These are phyloP conservation scores for Pseudopleuronectes americanus DNA, from an alignment of 2,797 vertebrate species.

Conservation along the genomic window DNA sequence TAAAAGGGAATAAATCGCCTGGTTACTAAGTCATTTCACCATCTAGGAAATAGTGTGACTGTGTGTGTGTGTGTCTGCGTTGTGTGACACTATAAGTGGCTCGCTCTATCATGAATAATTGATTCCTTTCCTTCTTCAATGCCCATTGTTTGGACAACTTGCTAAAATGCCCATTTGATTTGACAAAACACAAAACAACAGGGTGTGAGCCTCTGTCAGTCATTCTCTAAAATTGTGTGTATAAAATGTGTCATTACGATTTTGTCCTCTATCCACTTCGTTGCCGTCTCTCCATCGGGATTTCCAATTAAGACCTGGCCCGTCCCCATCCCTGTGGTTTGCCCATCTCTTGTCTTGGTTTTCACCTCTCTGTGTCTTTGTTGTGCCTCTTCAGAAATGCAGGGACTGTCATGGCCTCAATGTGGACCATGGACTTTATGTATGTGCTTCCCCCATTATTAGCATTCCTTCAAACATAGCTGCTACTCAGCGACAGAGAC, in stretches of 20 bases:
- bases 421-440: constrained; percentile 37
- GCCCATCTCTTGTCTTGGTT: constrained; percentile 51
- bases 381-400: constrained; percentile 46
- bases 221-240: constrained; percentile 47
- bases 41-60: constrained; percentile 73
- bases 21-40: constrained; percentile 86
- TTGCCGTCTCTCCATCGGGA: constrained; percentile 46
- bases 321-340: constrained; percentile 34
- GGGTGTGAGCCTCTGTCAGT: constrained; percentile 53
- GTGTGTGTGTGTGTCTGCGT: constrained; percentile 32
- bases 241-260: constrained; percentile 46
- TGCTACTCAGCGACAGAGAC: constrained; percentile 25
- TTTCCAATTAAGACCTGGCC: constrained; percentile 21
- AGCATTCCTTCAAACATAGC: constrained; percentile 39
- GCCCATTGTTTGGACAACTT: constrained; percentile 78
- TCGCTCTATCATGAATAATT: constrained; percentile 81
- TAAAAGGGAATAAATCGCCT: constrained; percentile 84
- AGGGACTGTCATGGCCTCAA: constrained; percentile 50
- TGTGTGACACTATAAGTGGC: constrained; percentile 65
- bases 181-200: constrained; percentile 71
- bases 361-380: constrained; percentile 48
- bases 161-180: constrained; percentile 76
- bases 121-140: constrained; percentile 73
- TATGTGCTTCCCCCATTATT: constrained; percentile 42
- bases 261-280: constrained; percentile 46